Conservation (phyloP, 2,888 invertebrate species). For the Colletes collaris region DNA sequence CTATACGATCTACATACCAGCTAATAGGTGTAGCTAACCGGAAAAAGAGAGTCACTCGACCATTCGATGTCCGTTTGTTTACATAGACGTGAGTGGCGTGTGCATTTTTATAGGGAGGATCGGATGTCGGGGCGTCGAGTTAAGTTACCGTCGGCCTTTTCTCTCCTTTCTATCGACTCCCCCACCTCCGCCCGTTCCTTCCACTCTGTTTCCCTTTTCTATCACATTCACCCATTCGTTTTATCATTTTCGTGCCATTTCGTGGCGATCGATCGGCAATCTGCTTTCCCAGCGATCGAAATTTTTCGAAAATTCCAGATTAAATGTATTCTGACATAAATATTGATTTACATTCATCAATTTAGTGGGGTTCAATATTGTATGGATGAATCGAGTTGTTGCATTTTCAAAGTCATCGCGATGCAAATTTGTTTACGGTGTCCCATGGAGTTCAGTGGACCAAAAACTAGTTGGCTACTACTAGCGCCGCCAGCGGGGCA, state of each 20-base stretch:
- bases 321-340: too few species aligned
- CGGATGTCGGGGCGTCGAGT: constrained; percentile 70
- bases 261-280: too few species aligned
- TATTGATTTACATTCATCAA: too few species aligned
- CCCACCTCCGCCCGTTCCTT: constrained; percentile 1
- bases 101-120: constrained; percentile 67
- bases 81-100: constrained; percentile 63
- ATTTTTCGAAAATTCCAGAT: too few species aligned
- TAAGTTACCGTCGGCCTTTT: constrained; percentile 61
- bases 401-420: too few species aligned
- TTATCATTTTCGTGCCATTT: constrained; percentile 1
- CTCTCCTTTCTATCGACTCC: constrained; percentile 52
- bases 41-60: constrained; percentile 65
- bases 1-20: constrained; percentile 64
- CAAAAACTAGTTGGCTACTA: too few species aligned
- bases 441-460: too few species aligned
- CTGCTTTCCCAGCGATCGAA: background rate
- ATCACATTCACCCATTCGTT: constrained; percentile 12
- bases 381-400: too few species aligned
- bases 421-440: too few species aligned
- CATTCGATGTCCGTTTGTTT: constrained; percentile 68
- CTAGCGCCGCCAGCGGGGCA: too few species aligned
- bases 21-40: constrained; percentile 65
- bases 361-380: too few species aligned
- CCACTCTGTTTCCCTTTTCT: constrained; percentile 16